Evolutionary conservation across 2,888 invertebrate species (phyloP).

Genomic region (Troides helena): DNA sequence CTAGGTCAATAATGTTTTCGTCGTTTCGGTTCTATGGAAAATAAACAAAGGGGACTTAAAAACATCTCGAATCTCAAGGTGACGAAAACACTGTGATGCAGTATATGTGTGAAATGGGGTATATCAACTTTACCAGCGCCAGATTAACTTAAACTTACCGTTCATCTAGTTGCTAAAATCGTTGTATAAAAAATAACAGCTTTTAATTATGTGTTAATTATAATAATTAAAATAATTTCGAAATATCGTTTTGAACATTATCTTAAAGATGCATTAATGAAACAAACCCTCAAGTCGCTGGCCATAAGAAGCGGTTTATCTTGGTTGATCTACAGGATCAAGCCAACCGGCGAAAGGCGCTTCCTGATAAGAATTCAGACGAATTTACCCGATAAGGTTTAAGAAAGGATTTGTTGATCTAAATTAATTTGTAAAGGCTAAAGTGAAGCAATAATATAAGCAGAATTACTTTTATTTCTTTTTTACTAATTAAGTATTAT

Average conservation of each 20-base stretch:
- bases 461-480: background rate
- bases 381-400: background rate
- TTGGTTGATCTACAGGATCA: background rate
- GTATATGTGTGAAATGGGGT: too few relatives aligned
- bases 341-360: background rate
- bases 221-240: background rate
- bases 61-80: too few relatives aligned
- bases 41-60: too few relatives aligned
- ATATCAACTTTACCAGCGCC: too few relatives aligned
- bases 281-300: background rate
- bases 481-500: background rate
- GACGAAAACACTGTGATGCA: too few relatives aligned
- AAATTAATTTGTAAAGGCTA: background rate
- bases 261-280: constrained; percentile 1
- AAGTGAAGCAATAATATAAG: background rate
- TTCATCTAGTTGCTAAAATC: too few relatives aligned
- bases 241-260: background rate
- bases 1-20: too few relatives aligned
- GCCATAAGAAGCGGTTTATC: background rate
- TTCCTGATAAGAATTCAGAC: constrained; percentile 7
- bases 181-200: too few relatives aligned
- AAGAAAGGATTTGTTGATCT: background rate
- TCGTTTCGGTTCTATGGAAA: too few relatives aligned
- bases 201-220: background rate
- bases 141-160: too few relatives aligned